Conservation (phyloP, 2,113 vertebrate species). For the Notarius quadriscutis region DNA sequence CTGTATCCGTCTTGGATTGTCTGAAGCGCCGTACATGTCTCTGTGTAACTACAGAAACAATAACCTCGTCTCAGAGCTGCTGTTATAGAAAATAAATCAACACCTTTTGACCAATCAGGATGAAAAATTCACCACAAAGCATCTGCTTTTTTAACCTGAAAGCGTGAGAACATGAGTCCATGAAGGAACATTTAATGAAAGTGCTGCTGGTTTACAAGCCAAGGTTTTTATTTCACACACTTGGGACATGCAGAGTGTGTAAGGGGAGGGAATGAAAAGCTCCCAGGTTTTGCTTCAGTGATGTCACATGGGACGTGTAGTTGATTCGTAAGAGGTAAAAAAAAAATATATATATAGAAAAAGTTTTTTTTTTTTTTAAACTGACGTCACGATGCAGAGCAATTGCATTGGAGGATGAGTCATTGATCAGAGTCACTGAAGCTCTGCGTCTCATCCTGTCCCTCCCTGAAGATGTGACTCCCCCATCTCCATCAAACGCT, state of each 20-base stretch:
- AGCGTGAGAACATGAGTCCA: background rate
- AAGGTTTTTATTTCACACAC: background rate
- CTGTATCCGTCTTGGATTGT: background rate
- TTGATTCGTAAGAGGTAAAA: background rate
- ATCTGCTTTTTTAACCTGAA: background rate
- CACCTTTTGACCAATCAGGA: background rate
- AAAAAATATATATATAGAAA: background rate
- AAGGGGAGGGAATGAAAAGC: background rate
- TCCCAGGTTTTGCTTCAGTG: background rate
- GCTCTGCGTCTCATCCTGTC: background rate
- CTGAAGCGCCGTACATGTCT: background rate
- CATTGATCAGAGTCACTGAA: slow-evolving; percentile 26
- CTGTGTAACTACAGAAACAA: background rate
- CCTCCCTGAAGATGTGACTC: background rate
- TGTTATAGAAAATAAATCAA: background rate
- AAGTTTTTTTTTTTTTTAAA: slow-evolving; percentile 4
- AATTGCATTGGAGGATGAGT: slow-evolving; percentile 32
- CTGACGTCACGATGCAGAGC: slow-evolving; percentile 27
- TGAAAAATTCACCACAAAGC: background rate
- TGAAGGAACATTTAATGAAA: background rate
- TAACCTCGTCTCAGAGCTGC: background rate
- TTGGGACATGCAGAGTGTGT: background rate
- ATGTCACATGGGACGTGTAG: background rate
- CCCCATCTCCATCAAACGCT: slow-evolving; percentile 15
- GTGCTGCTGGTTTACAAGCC: background rate